Base-by-base conservation (phyloP, 2,113 vertebrate genomes). In the Psilopsiagon aymara region DNA sequence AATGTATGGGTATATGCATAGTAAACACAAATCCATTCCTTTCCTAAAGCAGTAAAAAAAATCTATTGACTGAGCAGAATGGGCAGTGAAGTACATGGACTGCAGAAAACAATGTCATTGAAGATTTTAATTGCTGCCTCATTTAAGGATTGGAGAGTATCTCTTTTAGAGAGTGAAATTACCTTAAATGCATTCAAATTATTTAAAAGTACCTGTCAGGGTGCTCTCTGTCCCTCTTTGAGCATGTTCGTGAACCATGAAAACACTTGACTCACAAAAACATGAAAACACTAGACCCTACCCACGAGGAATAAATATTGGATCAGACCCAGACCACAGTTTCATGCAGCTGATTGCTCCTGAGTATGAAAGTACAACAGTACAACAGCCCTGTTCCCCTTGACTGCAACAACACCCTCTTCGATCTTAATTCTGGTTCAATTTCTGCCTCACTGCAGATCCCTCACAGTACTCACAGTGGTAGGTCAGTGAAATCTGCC, bases 241-340 rank as follows among this genome's bases (percentile, higher is more conserved):
- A 35, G 8, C 19, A 17, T 6, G 4, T 49, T 47, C 43, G 55
- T 81, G 64, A 87, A 53, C 11, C 28, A 37, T 0, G 0, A 43
- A 55, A 46, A 15, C 9, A 67, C 31, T 33, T 59, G 57, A 39
- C 9, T 39, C 39, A 39, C 39, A 39, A 39, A 39, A 39, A 39
- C 39, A 39, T 39, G 39, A 39, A 9, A 39, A 39, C 39, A 39
- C 46, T 75, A 84, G 27, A 46, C 9, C 10, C 31, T 89, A 23
- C 29, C 7, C 13, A 29, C 8, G 27, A 47, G 28, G 19, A 87
- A 44, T 18, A 19, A 78, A 84, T 29, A 12, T 35, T 12, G 24
- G n/a, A 53, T 43, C 25, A 75, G 46, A 75, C 14, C 19, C 52
- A 84, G 23, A 46, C 27, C 33, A 81, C 4, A 18, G 8, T 15